Conservation (phyloP, 2,113 vertebrate genomes). For the Cephalopholis sonnerati region DNA sequence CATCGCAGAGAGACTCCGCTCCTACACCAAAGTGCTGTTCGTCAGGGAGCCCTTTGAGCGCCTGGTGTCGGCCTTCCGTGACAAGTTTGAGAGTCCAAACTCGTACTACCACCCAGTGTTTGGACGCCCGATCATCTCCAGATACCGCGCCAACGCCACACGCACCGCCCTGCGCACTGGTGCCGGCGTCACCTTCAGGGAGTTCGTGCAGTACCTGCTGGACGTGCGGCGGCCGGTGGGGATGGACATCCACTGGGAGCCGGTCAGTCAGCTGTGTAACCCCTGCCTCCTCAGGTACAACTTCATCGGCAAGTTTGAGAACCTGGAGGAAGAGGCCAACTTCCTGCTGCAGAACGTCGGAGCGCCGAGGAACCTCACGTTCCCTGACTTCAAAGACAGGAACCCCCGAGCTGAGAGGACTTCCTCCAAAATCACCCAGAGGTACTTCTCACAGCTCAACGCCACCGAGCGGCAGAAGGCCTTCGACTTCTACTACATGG, state of each 20-base stretch:
- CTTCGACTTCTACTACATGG: constrained; percentile 96
- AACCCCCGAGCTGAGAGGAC: constrained; percentile 92
- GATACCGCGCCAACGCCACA: constrained; percentile 91
- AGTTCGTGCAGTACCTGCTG: constrained; percentile 93
- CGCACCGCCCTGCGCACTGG: constrained; percentile 88
- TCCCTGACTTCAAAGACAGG: constrained; percentile 93
- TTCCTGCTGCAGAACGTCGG: constrained; percentile 87
- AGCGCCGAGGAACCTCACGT: constrained; percentile 90
- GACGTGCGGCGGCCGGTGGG: constrained; percentile 92
- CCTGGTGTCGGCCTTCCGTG: constrained; percentile 93
- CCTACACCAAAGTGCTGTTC: constrained; percentile 95
- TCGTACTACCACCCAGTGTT: constrained; percentile 96
- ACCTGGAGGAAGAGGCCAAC: constrained; percentile 91
- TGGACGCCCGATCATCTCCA: constrained; percentile 92
- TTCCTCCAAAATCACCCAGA: constrained; percentile 86
- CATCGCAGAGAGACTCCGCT: constrained; percentile 86
- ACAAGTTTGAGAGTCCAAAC: constrained; percentile 96
- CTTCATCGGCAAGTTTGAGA: constrained; percentile 96
- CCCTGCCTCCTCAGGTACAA: constrained; percentile 92
- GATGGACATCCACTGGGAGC: constrained; percentile 98
- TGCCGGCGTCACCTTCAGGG: constrained; percentile 91
- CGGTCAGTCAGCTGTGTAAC: constrained; percentile 90
- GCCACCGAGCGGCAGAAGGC: constrained; percentile 88
- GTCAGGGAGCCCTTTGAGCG: constrained; percentile 94
- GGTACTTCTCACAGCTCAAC: constrained; percentile 91